Evolutionary conservation across 2,888 invertebrate genomes (phyloP), one percentile per base, ranked within the genome.

Genomic region (Tachystola acroxantha): DNA sequence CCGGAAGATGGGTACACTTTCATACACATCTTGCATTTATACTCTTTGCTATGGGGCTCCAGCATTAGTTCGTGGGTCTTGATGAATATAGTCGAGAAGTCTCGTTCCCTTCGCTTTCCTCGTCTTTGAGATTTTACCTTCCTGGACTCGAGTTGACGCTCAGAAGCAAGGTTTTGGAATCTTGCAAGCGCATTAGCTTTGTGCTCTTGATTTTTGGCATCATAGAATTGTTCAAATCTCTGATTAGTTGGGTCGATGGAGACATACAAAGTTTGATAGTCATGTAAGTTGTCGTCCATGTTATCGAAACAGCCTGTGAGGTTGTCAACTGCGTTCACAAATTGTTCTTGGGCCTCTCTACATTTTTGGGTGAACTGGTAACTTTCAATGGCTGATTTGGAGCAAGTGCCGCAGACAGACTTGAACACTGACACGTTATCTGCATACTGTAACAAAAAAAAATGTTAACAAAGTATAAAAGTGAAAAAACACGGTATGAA

Each of bases 31-130:
- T 37, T 41, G 11, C 40, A 41, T 13, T 28, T 34, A n/a, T 24
- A 41, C 14, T 37, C 37, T 13, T 34, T 34, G 11, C 24, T 28
- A 7, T 27, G 10, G 5, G 40, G 40, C 13, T 41, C 40, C 22
- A 10, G 13, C 10, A 37, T 31, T 13, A 41, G 12, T 25, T 41
- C 40, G 11, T 37, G 34, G 1, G 40, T 41, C 12, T 37, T 41
- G 9, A 41, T 41, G 13, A 41, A 41, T 14, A 41, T 41, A 2
- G 40, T 41, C 1, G 40, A 41, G 7, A 26, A 34, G 14, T 41
- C 40, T 24, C 29, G 32, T 3, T 36, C 29, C 24, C 29, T 34
- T n/a, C n/a, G 24, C n/a, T 4, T 24, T n/a, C n/a, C n/a, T n/a
- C n/a, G n/a, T n/a, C n/a, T n/a, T n/a, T n/a, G n/a, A n/a, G n/a